Percentiles rank a stretch among this genome's conserved stretches.
Conservation (phyloP, 2,797 vertebrate genomes). For the Huso huso region DNA sequence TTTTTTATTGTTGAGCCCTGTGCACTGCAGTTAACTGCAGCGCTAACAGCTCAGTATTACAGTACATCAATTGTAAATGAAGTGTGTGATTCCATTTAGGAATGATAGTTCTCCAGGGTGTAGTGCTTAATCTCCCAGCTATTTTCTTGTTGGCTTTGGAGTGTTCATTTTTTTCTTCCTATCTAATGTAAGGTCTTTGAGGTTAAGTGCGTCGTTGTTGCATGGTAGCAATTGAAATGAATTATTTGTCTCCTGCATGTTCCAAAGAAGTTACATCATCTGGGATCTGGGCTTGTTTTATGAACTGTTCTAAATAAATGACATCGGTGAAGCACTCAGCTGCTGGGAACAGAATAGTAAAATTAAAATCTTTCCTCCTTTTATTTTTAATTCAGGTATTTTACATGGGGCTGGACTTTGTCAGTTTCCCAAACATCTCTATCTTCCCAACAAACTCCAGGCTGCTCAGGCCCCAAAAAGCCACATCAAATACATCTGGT, state of each 20-base stretch:
- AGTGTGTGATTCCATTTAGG: slow-evolving; percentile 39
- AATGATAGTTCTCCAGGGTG: slow-evolving; percentile 42
- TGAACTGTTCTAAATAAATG: slow-evolving; percentile 52
- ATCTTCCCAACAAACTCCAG: slow-evolving; percentile 69
- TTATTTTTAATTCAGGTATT: slow-evolving; percentile 72
- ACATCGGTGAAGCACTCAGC: slow-evolving; percentile 52
- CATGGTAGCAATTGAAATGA: slow-evolving; percentile 37
- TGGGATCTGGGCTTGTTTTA: slow-evolving; percentile 50
- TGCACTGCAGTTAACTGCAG: slow-evolving; percentile 27
- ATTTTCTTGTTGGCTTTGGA: slow-evolving; percentile 30
- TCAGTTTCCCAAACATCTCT: slow-evolving; percentile 87
- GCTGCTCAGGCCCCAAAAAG: slow-evolving; percentile 80
- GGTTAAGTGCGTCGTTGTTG: slow-evolving; percentile 45
- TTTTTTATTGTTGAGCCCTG: slow-evolving; percentile 29
- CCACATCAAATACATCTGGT: slow-evolving; percentile 98
- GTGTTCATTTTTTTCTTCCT: slow-evolving; percentile 27
- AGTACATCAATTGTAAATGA: slow-evolving; percentile 45
- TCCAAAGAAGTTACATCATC: slow-evolving; percentile 60
- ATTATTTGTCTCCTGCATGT: slow-evolving; percentile 34
- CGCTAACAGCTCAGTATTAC: slow-evolving; percentile 38
- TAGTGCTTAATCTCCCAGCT: slow-evolving; percentile 43
- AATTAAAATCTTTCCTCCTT: slow-evolving; percentile 16
- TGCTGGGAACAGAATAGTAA: slow-evolving; percentile 41
- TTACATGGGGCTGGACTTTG: slow-evolving; percentile 93
- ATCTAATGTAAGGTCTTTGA: slow-evolving; percentile 34